Conservation (phyloP, 2,113 vertebrate species). For the Notechis scutatus region DNA sequence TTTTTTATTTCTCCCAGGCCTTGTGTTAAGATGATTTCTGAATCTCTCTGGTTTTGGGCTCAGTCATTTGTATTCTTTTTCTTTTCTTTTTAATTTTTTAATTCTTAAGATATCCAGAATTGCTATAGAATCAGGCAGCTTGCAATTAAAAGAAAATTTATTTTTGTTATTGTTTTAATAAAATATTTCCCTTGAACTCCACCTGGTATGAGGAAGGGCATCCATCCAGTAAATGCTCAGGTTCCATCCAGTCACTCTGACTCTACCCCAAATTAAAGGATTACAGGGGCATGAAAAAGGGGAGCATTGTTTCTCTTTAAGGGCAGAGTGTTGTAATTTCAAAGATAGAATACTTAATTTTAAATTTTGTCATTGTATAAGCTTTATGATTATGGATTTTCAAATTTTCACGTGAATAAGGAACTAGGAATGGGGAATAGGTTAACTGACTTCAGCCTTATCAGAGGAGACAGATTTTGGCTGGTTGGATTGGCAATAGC, state of each 20-base stretch:
- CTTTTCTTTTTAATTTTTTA: background rate
- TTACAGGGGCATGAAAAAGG: background rate
- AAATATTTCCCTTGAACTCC: background rate
- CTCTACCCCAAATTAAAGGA: background rate
- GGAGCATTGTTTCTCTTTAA: background rate
- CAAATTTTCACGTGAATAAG: background rate
- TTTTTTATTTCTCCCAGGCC: background rate
- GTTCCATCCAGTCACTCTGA: background rate
- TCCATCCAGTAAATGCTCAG: background rate
- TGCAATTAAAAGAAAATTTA: background rate
- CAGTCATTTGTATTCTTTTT: background rate
- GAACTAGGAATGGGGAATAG: background rate
- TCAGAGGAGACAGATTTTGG: background rate
- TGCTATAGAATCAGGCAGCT: background rate
- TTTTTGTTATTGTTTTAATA: background rate
- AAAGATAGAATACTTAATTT: background rate
- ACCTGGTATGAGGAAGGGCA: background rate
- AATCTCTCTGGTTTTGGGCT: background rate
- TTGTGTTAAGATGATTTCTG: background rate
- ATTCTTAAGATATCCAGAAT: background rate
- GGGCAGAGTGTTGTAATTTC: background rate
- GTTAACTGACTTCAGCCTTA: background rate
- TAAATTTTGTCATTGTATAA: background rate
- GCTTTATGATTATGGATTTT: background rate
- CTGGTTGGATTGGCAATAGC: background rate